Evolutionary conservation across 2,888 invertebrate species (phyloP), one percentile per base, ranked within the genome.

Genomic region (Germaria angustata): DNA sequence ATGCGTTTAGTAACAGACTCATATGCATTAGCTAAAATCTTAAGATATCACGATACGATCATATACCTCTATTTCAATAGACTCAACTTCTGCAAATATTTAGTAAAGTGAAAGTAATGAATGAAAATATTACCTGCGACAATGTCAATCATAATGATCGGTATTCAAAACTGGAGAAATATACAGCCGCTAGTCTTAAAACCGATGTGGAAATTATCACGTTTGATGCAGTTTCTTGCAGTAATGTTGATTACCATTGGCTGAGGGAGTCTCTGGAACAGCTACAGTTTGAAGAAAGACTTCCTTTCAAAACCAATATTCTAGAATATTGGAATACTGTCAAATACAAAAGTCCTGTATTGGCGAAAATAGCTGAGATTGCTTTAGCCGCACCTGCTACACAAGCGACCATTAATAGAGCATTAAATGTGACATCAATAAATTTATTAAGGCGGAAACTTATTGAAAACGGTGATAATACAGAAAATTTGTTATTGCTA

Each of bases 331-430:
- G 78, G 78, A 65, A 72, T 44, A 32, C 28, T 3, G 13, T 5
- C 0, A 65, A 55, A 15, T 57, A 72, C 17, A 71, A 65, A 49
- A 57, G 32, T 57, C 65, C 55, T 8, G 32, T 72, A 6, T 15
- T 79, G 9, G 36, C 78, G 5, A 39, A 65, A 65, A 32, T 79
- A 17, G 78, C 78, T 1, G 78, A 79, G 65, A 32, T 65, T 2
- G 78, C 65, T 2, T 41, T 79, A 15, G 71, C 71, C 1, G 71
- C 55, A 22, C 78, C 78, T 20, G 71, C 78, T 22, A 72, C 78
- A 3, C 71, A 79, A 51, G 39, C 55, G 13, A 72, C 78, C 1
- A 55, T 72, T 4, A 65, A 49, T 6, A 55, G 65, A 65, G 78
- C 32, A 1, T 20, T 79, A 39, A 57, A 57, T 41, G 39, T 36